Evolutionary conservation across 2,888 invertebrate species (phyloP), one percentile per base, ranked within the genome.

Genomic region (Tenthredo notha): DNA sequence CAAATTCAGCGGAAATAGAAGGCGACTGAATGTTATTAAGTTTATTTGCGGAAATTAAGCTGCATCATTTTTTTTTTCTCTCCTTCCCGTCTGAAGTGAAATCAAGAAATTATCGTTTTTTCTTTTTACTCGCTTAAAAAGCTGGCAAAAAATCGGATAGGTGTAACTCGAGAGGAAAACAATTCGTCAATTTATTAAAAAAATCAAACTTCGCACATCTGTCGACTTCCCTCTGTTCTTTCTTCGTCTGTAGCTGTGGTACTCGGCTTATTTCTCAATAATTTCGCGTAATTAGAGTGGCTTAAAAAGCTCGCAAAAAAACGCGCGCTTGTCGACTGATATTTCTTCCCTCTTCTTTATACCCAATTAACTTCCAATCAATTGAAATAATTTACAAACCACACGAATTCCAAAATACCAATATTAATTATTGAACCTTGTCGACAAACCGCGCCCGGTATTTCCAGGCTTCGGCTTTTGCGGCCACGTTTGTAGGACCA

Each of bases 1-100:
- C 72, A 72, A 72, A 72, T 72, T 72, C 37, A 72, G 37, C 74
- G 74, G 21, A 74, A 25, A 40, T 43, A 47, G 43, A 74, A 74
- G n/a, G 29, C 67, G 29, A 25, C n/a, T 18, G 37, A 33, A 70
- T 33, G 33, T 37, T n/a, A 70, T 40, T 70, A 12, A 40, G 43
- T 12, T 47, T 74, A 74, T 74, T 74, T 43, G 43, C 2, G 9
- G 74, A 74, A 74, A 74, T 74, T 74, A 47, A 74, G 47, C 9
- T 9, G 18, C 18, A 70, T 9, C 10, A 37, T 7, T 21, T 25
- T 58, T 61, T 54, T 61, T 54, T n/a, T 0, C 7, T 0, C 7
- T 54, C 7, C 54, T n/a, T 6, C 0, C 54, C 54, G 1, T 18
- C n/a, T 7, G 10, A n/a, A 54, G n/a, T n/a, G n/a, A 54, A 54